Evolutionary conservation across 1,140 invertebrate species (phyloP).

Genomic region (Drosophila grimshawi): DNA sequence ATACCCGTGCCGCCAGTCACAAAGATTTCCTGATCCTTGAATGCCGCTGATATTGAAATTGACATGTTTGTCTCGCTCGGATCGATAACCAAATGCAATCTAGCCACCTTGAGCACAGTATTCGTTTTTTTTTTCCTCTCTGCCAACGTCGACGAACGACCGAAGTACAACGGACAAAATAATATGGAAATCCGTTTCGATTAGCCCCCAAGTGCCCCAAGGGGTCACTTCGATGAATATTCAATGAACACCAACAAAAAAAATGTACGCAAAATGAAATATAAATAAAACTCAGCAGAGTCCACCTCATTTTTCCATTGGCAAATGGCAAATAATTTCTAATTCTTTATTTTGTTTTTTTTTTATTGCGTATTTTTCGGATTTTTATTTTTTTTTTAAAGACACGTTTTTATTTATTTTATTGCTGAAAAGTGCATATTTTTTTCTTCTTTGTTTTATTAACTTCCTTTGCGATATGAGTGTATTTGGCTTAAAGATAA

Average conservation of each 20-base stretch:
- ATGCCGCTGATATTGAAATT: slow-evolving; percentile 86
- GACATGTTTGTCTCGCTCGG: slow-evolving; percentile 52
- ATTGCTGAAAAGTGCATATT: too few relatives aligned
- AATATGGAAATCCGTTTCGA: slow-evolving; percentile 33
- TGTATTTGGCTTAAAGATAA: too few relatives aligned
- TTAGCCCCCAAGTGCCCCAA: not conserved
- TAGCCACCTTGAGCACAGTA: not conserved
- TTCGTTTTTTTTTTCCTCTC: too few relatives aligned
- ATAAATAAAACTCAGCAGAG: not conserved
- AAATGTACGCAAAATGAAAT: not conserved
- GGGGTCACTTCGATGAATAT: slow-evolving; percentile 60
- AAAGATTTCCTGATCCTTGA: slow-evolving; percentile 87
- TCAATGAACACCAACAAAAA: slow-evolving; percentile 8
- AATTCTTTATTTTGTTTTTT: too few relatives aligned
- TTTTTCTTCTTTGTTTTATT: too few relatives aligned
- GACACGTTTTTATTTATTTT: too few relatives aligned
- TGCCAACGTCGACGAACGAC: not conserved
- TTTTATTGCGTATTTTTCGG: too few relatives aligned
- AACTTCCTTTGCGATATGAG: too few relatives aligned
- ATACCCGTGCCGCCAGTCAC: slow-evolving; percentile 88
- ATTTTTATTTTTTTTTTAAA: too few relatives aligned
- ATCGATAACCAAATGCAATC: slow-evolving; percentile 38
- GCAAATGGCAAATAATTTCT: too few relatives aligned
- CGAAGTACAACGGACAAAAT: not conserved
- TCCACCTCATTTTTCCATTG: too few relatives aligned